Conservation (phyloP, 2,113 vertebrate species). For the Glaucomys volans region DNA sequence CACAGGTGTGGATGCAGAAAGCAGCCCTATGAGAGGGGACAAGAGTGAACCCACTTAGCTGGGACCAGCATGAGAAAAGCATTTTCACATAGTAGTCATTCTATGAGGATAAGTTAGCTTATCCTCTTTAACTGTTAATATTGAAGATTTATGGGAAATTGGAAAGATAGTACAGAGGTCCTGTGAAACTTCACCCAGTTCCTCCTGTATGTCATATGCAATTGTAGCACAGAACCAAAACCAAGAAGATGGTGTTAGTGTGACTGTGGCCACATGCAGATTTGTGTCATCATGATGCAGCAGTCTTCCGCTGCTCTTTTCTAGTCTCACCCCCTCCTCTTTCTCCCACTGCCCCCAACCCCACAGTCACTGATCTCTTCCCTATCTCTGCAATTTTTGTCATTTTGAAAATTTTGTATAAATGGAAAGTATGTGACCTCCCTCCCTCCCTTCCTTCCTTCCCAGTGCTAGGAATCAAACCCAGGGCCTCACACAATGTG, state of each 20-base stretch:
- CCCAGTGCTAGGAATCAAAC: not conserved
- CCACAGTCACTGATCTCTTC: not conserved
- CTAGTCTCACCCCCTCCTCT: no score
- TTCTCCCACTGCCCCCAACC: not conserved
- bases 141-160: not conserved
- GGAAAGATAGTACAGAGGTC: not conserved
- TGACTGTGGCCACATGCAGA: no score
- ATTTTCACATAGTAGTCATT: no score
- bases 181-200: not conserved
- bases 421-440: not conserved
- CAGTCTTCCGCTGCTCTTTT: not conserved
- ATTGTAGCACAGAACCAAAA: not conserved
- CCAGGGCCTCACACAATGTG: not conserved
- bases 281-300: not conserved
- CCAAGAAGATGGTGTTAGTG: not conserved
- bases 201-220: accelerated
- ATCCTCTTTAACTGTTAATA: not conserved
- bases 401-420: not conserved
- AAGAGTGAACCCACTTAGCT: not conserved
- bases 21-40: no score
- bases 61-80: no score
- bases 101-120: not conserved
- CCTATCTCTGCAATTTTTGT: not conserved
- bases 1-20: not conserved
- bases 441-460: not conserved